Conservation (phyloP, 2,797 vertebrate species). For the Crocidura indochinensis region DNA sequence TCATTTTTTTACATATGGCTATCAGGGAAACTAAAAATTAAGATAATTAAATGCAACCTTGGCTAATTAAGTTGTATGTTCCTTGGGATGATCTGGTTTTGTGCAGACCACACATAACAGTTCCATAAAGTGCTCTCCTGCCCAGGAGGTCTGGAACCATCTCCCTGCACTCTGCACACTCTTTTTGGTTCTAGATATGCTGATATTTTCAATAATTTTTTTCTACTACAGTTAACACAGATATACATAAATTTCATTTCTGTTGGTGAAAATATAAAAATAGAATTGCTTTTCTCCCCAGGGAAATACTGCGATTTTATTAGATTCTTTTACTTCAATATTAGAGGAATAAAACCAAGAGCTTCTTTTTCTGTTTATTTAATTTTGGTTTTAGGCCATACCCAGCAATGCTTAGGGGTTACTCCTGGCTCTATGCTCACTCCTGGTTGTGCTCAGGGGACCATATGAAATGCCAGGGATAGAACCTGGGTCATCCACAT, state of each 20-base stretch:
- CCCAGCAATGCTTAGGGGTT: no score
- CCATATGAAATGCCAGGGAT: no score
- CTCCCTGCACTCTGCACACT: not conserved
- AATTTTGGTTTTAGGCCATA: no score
- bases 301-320: slow-evolving; percentile 87
- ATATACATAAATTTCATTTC: slow-evolving; percentile 17
- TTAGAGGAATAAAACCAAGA: slow-evolving; percentile 81
- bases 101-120: not conserved
- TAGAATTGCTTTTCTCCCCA: not conserved
- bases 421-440: no score
- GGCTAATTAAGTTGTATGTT: not conserved
- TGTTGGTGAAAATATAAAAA: slow-evolving; percentile 11
- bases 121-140: not conserved
- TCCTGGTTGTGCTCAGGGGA: no score
- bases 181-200: slow-evolving; percentile 25
- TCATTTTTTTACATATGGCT: no score
- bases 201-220: no score
- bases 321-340: slow-evolving; percentile 88
- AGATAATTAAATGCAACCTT: not conserved
- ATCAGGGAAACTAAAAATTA: not conserved
- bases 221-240: not conserved
- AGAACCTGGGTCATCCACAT: no score
- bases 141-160: not conserved
- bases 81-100: slow-evolving; percentile 6
- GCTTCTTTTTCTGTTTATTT: slow-evolving; percentile 73